Percentiles rank a stretch among this genome's conserved stretches.
Evolutionary conservation across 2,888 invertebrate species (phyloP).

Genomic region (Epistrophe grossulariae): DNA sequence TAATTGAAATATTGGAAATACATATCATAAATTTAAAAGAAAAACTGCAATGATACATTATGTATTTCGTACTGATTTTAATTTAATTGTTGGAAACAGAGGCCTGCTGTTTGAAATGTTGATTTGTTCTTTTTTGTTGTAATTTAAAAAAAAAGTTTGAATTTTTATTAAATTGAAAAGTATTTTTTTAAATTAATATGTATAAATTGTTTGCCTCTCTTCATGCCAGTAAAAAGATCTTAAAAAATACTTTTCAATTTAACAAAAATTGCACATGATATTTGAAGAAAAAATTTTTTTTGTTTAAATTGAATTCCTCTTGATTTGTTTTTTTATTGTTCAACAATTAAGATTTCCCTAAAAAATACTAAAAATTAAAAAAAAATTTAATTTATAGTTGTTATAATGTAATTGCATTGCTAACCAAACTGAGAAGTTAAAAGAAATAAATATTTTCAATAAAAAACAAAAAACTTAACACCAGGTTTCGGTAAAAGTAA

Average conservation of each 20-base stretch:
- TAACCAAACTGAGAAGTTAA: slow-evolving; percentile 24
- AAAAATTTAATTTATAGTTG: slow-evolving; percentile 1
- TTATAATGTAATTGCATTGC: slow-evolving; percentile 17
- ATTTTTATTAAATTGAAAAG: slow-evolving; percentile 67
- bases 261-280: slow-evolving; percentile 67
- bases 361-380: slow-evolving; percentile 54
- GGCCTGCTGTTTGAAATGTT: slow-evolving; percentile 37
- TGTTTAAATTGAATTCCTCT: slow-evolving; percentile 1
- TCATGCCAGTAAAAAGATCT: slow-evolving; percentile 52
- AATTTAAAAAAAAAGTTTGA: slow-evolving; percentile 18
- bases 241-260: slow-evolving; percentile 60
- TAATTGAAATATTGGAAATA: slow-evolving; percentile 29
- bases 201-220: slow-evolving; percentile 20
- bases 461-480: slow-evolving; percentile 36
- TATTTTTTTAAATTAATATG: background rate
- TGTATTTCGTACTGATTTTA: slow-evolving; percentile 11
- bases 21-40: slow-evolving; percentile 19
- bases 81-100: slow-evolving; percentile 41
- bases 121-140: background rate
- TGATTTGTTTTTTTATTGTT: slow-evolving; percentile 29
- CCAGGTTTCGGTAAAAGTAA: slow-evolving; percentile 6
- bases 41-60: slow-evolving; percentile 30
- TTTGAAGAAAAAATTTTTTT: slow-evolving; percentile 1
- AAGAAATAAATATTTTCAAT: slow-evolving; percentile 25
- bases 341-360: slow-evolving; percentile 39